phyloP scores from a whole-genome alignment of 2,113 vertebrate species.

The Dunckerocampus dactyliophorus region DNA sequence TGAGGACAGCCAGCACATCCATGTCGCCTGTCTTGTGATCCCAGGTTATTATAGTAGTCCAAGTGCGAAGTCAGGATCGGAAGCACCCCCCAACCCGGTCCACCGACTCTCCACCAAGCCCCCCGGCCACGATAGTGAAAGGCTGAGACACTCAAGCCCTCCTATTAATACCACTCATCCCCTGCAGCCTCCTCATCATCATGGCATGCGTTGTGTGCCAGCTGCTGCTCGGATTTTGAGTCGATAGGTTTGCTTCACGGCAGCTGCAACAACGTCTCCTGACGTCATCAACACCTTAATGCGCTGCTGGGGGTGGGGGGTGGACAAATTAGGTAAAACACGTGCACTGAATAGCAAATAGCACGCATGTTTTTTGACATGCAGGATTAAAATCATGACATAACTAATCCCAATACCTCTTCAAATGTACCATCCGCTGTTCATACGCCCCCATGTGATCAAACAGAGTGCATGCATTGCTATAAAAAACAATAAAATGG shows the following conservation, averaged over 20 bases:
- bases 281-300: not conserved
- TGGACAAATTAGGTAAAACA: not conserved
- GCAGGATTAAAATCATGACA: not conserved
- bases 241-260: conserved; percentile 1
- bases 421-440: not conserved
- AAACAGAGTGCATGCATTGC: not conserved
- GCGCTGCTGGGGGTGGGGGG: not conserved
- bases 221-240: conserved; percentile 39
- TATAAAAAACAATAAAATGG: not conserved
- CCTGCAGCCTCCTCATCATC: conserved; percentile 34
- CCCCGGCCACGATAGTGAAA: conserved; percentile 55
- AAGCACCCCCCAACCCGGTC: conserved; percentile 48
- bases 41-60: conserved; percentile 25
- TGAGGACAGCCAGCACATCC: conserved; percentile 83
- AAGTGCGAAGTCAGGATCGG: conserved; percentile 44
- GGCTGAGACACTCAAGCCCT: conserved; percentile 56
- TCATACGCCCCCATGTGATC: not conserved
- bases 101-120: conserved; percentile 56
- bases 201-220: conserved; percentile 19
- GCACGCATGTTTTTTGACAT: not conserved
- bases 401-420: conserved; percentile 2
- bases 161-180: conserved; percentile 75
- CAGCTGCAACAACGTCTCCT: conserved; percentile 10
- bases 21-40: conserved; percentile 59
- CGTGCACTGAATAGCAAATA: not conserved